A percentile compares a stretch with the other conserved stretches of the same genome.
phyloP scores from a whole-genome alignment of 53 echinoderm and acorn worm genomes.

The Temnopleurus reevesii region DNA sequence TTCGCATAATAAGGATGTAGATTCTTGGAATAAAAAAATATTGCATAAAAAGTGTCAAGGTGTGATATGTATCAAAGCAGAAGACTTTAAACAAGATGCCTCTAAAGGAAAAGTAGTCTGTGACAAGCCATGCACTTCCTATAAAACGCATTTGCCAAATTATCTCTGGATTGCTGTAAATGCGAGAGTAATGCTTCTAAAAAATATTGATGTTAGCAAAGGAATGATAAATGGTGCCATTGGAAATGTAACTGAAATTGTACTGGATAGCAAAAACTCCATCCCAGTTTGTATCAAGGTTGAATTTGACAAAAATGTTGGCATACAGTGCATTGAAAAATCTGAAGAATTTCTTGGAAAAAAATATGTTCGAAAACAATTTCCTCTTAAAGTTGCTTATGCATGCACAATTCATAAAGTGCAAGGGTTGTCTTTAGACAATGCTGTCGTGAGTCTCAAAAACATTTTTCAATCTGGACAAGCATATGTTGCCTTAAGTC shows the following conservation, averaged over 20 bases:
- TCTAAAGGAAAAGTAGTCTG: background rate
- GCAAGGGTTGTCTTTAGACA: conserved; percentile 57
- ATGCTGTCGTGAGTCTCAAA: conserved; percentile 59
- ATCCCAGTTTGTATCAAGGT: conserved; percentile 2
- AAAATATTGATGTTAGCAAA: conserved; percentile 54
- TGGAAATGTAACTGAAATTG: conserved; percentile 41
- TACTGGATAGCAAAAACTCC: background rate
- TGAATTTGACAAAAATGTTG: background rate
- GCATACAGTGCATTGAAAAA: background rate
- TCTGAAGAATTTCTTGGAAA: background rate
- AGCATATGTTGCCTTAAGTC: conserved; percentile 68
- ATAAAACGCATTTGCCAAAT: background rate
- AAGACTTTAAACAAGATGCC: conserved; percentile 42
- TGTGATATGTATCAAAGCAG: conserved; percentile 55
- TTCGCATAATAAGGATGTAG: conserved; percentile 62
- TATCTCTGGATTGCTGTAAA: conserved; percentile 60
- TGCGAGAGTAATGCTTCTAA: conserved; percentile 58
- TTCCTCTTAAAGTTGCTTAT: too few relatives aligned
- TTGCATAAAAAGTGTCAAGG: conserved; percentile 50
- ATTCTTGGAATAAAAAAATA: conserved; percentile 59
- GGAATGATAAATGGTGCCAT: conserved; percentile 52
- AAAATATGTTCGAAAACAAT: too few relatives aligned
- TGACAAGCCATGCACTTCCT: background rate
- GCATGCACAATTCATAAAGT: too few relatives aligned
- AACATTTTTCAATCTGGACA: conserved; percentile 62